Evolutionary conservation across 2,113 vertebrate species (phyloP).

Genomic region (Rhea americana): DNA sequence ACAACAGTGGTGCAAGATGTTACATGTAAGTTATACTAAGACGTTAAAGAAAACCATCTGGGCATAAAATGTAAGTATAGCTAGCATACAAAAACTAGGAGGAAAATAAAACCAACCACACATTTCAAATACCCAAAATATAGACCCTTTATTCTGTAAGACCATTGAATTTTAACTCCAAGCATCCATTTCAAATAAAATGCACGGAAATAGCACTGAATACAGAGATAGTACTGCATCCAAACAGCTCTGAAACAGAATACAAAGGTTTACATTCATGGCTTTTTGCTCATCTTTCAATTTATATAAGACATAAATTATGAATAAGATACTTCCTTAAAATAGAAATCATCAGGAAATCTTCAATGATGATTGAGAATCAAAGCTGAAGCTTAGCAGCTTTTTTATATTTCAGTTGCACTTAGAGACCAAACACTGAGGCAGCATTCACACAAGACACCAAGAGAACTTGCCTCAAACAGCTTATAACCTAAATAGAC

Average conservation of each 20-base stretch:
- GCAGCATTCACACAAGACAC: neutral
- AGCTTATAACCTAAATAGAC: neutral
- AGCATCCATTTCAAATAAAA: neutral
- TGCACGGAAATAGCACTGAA: no score
- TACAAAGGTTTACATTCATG: neutral
- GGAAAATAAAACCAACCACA: slow-evolving; percentile 36
- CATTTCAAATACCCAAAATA: slow-evolving; percentile 10
- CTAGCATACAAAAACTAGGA: slow-evolving; percentile 25
- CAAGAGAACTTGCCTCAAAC: neutral
- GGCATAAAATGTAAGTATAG: slow-evolving; percentile 52
- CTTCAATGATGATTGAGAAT: neutral
- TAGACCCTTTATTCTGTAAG: neutral
- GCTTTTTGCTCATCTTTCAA: neutral
- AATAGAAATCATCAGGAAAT: neutral
- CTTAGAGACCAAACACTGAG: neutral
- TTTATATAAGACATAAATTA: neutral
- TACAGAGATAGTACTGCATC: neutral
- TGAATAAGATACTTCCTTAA: neutral
- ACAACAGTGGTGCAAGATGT: slow-evolving; percentile 36
- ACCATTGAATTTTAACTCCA: neutral
- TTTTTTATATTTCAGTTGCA: neutral
- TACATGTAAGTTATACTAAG: slow-evolving; percentile 20
- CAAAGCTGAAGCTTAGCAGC: neutral
- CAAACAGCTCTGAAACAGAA: neutral
- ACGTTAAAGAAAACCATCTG: slow-evolving; percentile 67